Base-by-base conservation (phyloP, 2,888 invertebrate species). In the Petrolisthes manimaculis region DNA sequence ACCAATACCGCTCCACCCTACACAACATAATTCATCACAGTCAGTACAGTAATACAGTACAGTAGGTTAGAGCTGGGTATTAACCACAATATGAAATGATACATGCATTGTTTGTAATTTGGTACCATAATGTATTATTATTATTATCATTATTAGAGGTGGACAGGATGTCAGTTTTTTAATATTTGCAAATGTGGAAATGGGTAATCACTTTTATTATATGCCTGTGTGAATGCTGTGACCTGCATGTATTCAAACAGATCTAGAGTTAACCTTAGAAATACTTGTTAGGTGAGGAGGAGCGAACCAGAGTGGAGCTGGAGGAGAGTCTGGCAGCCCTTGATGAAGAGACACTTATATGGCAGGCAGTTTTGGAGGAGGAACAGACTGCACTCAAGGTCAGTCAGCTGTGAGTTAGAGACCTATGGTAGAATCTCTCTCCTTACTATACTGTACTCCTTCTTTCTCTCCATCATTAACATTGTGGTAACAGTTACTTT, bases 11-110 rank as follows among this genome's bases (percentile, higher is more conserved):
- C 14, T 78, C 82, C 6, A 83, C 86, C 53, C 84, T 90, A 12
- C 89, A 89, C 53, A 61, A 89, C n/a, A 86, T 89, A 55, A 37
- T 85, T 21, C 83, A 86, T 56, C 81, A 90, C 81, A 84, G 90
- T 90, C 69, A 86, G 84, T 69, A 37, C 4, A 37, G 12, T 5
- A 67, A 14, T 61, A 9, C 3, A 51, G 1, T 18, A 9, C 53
- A 9, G 8, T 37, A 54, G 24, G 5, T 78, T 78, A n/a, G 8
- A 51, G n/a, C 21, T 12, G 37, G 12, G n/a, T 3, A 21, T n/a
- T 71, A n/a, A 21, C 53, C 53, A 83, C 4, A 82, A 56, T 9
- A 54, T 67, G 4, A n/a, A 21, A 18, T 18, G 12, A 21, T 61
- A 21, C 55, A n/a, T 81, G 56, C 14, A 81, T 12, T 81, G 53